These are phyloP conservation scores for Sebastes minor DNA, from an alignment of 2,797 vertebrate genomes.

Conservation along the genomic window DNA sequence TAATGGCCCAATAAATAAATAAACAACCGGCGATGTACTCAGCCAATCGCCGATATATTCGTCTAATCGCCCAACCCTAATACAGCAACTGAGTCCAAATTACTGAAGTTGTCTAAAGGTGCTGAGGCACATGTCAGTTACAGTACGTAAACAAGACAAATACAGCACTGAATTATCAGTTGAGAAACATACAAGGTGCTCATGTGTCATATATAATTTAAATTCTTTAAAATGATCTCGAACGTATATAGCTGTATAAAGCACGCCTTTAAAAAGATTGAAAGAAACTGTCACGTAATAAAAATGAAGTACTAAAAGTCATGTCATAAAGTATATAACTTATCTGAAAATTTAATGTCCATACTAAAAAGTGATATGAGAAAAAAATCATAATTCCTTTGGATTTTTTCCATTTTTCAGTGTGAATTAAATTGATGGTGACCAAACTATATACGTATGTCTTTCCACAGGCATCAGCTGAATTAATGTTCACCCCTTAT, in stretches of 20 bases:
- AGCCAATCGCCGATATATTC: too few relatives aligned
- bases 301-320: not conserved
- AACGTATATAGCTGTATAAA: too few relatives aligned
- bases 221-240: not conserved
- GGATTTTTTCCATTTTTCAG: not conserved
- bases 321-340: not conserved
- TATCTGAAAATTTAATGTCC: not conserved
- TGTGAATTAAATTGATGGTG: not conserved
- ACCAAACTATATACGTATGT: not conserved
- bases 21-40: too few relatives aligned
- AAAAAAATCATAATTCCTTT: not conserved
- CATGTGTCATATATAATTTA: not conserved
- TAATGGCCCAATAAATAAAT: too few relatives aligned
- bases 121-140: not conserved
- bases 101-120: not conserved
- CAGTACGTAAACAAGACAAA: not conserved
- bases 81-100: not conserved
- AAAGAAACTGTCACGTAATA: not conserved
- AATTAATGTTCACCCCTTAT: constrained; percentile 84
- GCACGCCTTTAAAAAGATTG: not conserved
- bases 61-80: not conserved
- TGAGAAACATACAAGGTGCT: not conserved
- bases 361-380: not conserved
- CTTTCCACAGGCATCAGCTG: constrained; percentile 63
- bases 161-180: not conserved